phyloP scores from a whole-genome alignment of 2,888 invertebrate genomes.

The Hipparchia sbordonii region DNA sequence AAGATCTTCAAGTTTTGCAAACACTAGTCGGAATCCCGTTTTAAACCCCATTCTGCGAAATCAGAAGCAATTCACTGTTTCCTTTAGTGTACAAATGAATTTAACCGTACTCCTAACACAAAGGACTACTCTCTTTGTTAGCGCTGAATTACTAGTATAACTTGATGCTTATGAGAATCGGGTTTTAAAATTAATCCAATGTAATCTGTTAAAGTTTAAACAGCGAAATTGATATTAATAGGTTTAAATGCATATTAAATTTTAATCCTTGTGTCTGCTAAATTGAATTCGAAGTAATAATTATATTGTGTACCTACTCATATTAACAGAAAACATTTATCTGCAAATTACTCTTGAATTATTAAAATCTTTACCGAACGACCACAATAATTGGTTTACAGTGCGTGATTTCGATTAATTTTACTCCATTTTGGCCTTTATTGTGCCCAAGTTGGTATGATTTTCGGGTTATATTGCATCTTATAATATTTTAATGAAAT shows the following conservation, averaged over 20 bases:
- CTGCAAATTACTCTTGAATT: background rate
- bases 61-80: slow-evolving; percentile 25
- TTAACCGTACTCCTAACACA: slow-evolving; percentile 20
- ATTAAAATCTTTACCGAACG: background rate
- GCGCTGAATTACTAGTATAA: slow-evolving; percentile 13
- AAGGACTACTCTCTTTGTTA: slow-evolving; percentile 23
- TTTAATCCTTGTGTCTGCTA: background rate
- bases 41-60: slow-evolving; percentile 13
- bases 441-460: no score
- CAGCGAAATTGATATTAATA: slow-evolving; percentile 3
- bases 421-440: background rate
- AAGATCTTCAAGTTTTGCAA: slow-evolving; percentile 15
- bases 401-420: background rate
- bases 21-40: slow-evolving; percentile 11
- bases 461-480: no score
- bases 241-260: background rate
- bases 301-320: background rate
- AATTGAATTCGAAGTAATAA: slow-evolving; percentile 8
- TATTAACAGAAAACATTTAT: background rate
- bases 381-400: background rate
- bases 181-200: slow-evolving; percentile 14
- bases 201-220: slow-evolving; percentile 8
- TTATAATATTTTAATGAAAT: no score
- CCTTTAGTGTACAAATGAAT: slow-evolving; percentile 25
- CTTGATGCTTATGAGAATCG: slow-evolving; percentile 3